phyloP scores from a whole-genome alignment of 2,113 vertebrate species.

The Macquaria ambigua region DNA sequence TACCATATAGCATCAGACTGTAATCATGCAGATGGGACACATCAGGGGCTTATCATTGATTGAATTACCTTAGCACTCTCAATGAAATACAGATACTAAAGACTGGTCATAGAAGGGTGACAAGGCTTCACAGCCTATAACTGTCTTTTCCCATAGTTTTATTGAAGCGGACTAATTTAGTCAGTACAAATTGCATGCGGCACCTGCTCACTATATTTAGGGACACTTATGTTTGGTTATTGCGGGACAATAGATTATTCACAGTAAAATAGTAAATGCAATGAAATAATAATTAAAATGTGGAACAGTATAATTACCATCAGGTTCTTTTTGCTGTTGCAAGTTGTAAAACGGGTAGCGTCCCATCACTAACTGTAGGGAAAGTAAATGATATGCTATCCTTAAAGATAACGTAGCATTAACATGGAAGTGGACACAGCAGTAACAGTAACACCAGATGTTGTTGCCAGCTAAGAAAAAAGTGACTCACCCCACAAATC shows the following conservation, averaged over 20 bases:
- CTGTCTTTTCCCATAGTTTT: background rate
- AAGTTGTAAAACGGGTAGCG: conserved; percentile 12
- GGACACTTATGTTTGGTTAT: background rate
- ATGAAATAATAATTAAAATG: conserved; percentile 22
- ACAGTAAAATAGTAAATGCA: conserved; percentile 14
- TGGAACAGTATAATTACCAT: background rate
- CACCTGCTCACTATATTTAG: conserved; percentile 9
- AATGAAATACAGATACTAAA: conserved; percentile 1
- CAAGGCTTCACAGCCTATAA: conserved; percentile 10
- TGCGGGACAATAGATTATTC: conserved; percentile 6
- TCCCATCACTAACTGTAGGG: conserved; percentile 8
- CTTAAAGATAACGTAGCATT: background rate
- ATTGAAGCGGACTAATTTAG: conserved; percentile 2
- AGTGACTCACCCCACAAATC: background rate
- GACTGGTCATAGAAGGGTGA: background rate
- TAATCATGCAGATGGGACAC: background rate
- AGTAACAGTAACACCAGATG: background rate
- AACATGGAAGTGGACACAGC: background rate
- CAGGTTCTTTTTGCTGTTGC: background rate
- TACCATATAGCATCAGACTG: conserved; percentile 6
- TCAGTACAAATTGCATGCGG: background rate
- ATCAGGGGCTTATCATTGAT: conserved; percentile 3
- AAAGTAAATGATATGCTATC: background rate
- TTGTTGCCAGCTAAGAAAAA: background rate
- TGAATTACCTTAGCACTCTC: background rate